A percentile compares a stretch with the other conserved stretches of the same genome.
These are phyloP conservation scores for Poecilia latipinna DNA, from an alignment of 2,113 vertebrate genomes.

Conservation along the genomic window DNA sequence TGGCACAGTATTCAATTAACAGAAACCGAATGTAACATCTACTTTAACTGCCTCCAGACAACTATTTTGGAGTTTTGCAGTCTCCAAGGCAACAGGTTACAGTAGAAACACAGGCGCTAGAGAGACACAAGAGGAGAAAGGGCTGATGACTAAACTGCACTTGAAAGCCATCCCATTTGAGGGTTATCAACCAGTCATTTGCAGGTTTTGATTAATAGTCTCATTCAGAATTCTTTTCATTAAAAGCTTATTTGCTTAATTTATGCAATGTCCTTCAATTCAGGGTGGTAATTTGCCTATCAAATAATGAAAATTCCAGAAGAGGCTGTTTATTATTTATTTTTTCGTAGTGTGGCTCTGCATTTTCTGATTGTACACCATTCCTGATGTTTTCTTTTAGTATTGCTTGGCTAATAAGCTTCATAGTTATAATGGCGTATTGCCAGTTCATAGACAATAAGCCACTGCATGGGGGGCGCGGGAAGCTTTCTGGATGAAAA, in stretches of 20 bases:
- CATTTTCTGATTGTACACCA: slow-evolving; percentile 56
- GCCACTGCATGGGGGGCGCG: too few species aligned
- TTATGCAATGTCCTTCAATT: slow-evolving; percentile 29
- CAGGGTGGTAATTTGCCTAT: slow-evolving; percentile 34
- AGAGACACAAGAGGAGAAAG: slow-evolving; percentile 13
- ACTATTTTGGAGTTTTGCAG: slow-evolving; percentile 38
- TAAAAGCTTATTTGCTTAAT: slow-evolving; percentile 53
- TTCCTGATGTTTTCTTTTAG: slow-evolving; percentile 67
- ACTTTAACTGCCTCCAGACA: slow-evolving; percentile 15
- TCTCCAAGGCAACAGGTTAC: slow-evolving; percentile 76
- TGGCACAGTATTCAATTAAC: slow-evolving; percentile 56
- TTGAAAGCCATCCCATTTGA: slow-evolving; percentile 23
- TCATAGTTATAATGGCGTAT: slow-evolving; percentile 72
- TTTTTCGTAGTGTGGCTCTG: slow-evolving; percentile 22
- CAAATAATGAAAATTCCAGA: slow-evolving; percentile 34
- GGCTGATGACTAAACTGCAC: slow-evolving; percentile 37
- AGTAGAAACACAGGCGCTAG: slow-evolving; percentile 15
- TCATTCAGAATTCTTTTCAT: slow-evolving; percentile 25
- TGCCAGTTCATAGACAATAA: slow-evolving; percentile 50
- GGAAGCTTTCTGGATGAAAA: too few species aligned
- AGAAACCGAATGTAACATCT: slow-evolving; percentile 35
- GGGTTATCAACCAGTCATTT: slow-evolving; percentile 16
- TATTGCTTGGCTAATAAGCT: slow-evolving; percentile 63
- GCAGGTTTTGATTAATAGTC: slow-evolving; percentile 33
- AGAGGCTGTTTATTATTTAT: slow-evolving; percentile 48